Evolutionary conservation across 2,797 vertebrate genomes (phyloP).

Genomic region (Amazona ochrocephala): DNA sequence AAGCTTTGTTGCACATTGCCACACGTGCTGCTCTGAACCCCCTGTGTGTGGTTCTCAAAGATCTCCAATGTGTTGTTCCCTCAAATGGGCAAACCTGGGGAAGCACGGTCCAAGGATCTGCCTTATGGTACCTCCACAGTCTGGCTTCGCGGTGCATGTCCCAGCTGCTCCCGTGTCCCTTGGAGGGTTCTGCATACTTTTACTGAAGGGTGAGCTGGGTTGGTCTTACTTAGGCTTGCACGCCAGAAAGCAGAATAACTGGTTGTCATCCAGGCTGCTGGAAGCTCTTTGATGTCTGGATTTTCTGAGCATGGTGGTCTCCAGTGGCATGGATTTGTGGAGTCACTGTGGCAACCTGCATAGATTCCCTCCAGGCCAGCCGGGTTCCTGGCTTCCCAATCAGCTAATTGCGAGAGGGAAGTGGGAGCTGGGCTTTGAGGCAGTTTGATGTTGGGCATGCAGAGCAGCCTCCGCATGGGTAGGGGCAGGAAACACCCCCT

Average conservation of each 20-base stretch:
- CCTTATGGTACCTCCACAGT: background rate
- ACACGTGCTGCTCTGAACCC: background rate
- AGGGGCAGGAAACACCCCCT: background rate
- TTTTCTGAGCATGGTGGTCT: background rate
- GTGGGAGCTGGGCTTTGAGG: background rate
- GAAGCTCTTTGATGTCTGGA: conserved; percentile 15
- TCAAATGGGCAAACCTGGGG: background rate
- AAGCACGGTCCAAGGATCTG: background rate
- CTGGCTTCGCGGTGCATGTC: background rate
- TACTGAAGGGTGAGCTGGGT: background rate
- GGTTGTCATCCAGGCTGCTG: background rate
- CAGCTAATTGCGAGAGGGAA: background rate
- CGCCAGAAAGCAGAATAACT: background rate
- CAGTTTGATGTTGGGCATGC: background rate
- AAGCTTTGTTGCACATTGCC: background rate
- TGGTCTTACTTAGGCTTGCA: background rate
- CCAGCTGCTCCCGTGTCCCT: background rate
- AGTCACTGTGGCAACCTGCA: conserved; percentile 37
- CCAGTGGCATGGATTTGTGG: background rate
- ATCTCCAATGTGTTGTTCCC: rapidly evolving
- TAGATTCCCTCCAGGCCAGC: background rate
- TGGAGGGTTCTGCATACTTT: background rate
- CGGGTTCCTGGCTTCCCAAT: background rate
- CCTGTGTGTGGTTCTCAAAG: background rate
- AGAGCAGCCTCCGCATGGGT: background rate